Evolutionary conservation across 2,113 vertebrate species (phyloP).

Genomic region (Apteryx owenii): DNA sequence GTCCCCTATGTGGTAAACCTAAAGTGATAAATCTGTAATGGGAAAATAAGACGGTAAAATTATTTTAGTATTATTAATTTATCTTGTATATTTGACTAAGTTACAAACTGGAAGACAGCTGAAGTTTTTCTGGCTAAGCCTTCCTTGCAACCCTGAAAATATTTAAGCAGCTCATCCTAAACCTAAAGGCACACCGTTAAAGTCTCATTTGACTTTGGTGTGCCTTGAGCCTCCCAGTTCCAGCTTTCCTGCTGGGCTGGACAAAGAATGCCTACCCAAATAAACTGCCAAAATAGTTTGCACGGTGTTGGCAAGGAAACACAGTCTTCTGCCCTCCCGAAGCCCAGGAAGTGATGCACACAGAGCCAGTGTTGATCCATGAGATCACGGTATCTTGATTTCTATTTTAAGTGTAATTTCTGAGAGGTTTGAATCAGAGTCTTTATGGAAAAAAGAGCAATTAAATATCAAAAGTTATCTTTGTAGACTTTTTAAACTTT

Average conservation of each 20-base stretch:
- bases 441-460: not conserved
- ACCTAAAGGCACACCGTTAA: not conserved
- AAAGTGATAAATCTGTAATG: rapidly evolving
- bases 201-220: not conserved
- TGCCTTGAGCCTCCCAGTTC: not conserved
- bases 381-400: not conserved
- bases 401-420: not conserved
- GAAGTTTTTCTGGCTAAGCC: not conserved
- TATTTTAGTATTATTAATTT: not conserved
- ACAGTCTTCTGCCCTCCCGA: not conserved
- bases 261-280: not conserved
- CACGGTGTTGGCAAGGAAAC: not conserved
- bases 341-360: not conserved
- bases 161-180: not conserved
- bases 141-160: not conserved
- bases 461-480: not conserved
- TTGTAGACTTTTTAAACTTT: not conserved
- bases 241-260: not conserved
- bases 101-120: not conserved
- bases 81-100: not conserved
- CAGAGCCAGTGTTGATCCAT: not conserved
- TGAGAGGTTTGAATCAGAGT: not conserved
- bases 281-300: not conserved
- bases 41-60: not conserved
- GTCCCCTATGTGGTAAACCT: not conserved